These are phyloP conservation scores for Synanthedon vespiformis DNA, from an alignment of 2,888 invertebrate species.

Conservation along the genomic window DNA sequence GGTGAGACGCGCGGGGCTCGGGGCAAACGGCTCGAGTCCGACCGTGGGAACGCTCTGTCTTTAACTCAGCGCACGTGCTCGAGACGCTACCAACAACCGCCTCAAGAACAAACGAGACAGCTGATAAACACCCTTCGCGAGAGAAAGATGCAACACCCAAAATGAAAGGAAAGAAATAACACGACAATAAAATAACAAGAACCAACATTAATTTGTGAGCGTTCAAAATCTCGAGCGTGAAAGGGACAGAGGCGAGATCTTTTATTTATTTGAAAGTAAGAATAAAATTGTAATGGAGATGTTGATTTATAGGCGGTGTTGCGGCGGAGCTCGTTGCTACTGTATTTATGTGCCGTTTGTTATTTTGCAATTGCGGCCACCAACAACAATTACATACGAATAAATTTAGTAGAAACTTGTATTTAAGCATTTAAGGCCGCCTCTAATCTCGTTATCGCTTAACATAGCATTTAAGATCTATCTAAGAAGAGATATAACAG, in stretches of 20 bases:
- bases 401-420: constrained; percentile 21
- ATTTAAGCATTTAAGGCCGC: too few species aligned
- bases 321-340: constrained; percentile 29
- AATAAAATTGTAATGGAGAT: constrained; percentile 54
- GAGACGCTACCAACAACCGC: constrained; percentile 45
- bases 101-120: constrained; percentile 35
- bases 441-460: too few species aligned
- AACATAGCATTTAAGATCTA: too few species aligned
- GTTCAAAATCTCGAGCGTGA: constrained; percentile 48
- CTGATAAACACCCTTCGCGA: constrained; percentile 14
- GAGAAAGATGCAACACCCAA: constrained; percentile 14
- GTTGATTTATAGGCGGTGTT: constrained; percentile 43
- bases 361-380: constrained; percentile 40
- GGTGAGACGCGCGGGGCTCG: constrained; percentile 13
- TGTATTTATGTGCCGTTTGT: constrained; percentile 44
- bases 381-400: constrained; percentile 34
- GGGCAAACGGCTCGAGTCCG: constrained; percentile 29
- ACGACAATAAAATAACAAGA: constrained; percentile 55
- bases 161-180: constrained; percentile 29
- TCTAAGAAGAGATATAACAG: too few species aligned
- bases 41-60: constrained; percentile 70
- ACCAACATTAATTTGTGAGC: constrained; percentile 64
- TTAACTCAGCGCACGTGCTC: constrained; percentile 70
- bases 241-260: constrained; percentile 36
- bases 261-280: constrained; percentile 50